Base-by-base conservation (phyloP, 1,140 invertebrate genomes). In the Micrasema longulum region DNA sequence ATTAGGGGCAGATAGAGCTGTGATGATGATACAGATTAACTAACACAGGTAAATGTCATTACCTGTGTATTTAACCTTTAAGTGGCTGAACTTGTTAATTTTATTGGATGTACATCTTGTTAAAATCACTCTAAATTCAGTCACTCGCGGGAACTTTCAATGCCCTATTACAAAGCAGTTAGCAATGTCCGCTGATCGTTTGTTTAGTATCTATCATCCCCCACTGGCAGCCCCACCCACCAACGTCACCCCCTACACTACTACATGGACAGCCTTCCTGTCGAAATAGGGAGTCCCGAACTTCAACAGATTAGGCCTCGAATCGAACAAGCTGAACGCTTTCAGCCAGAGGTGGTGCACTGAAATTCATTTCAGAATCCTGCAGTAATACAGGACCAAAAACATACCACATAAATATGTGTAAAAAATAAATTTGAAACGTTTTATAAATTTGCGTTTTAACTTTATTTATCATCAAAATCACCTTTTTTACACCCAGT, bases 131-230 rank as follows among this genome's bases (percentile, higher is more conserved):
- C 26, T 7, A 55, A 60, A 60, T 12, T 60, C 2, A 43, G 18
- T 60, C 35, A 38, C 12, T 36, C 36, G 11, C 12, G 7, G 14
- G 36, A 60, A 41, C 1, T 22, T 7, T 12, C 41, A 18, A 9
- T 41, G 6, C 55, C 55, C 55, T 60, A 60, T 60, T 60, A 60
- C 55, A 60, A 60, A 60, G 55, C 55, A 60, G 55, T 60, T 60
- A 60, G 55, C 55, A 36, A 60, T 60, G 55, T 41, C 55, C 55
- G 55, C 11, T 38, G 16, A 60, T 38, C 55, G 55, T 60, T 60
- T 60, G 55, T 41, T 60, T 60, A 23, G 55, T 43, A 60, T 52
- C 35, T 38, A 69, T 6, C 16, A 12, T 1, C 50, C 9, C 50
- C 50, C 22, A 48, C 45, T 10, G 45, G n/a, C 18, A 23, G 2